phyloP scores from a whole-genome alignment of 2,888 invertebrate species.

The Stomorhina lunata region DNA sequence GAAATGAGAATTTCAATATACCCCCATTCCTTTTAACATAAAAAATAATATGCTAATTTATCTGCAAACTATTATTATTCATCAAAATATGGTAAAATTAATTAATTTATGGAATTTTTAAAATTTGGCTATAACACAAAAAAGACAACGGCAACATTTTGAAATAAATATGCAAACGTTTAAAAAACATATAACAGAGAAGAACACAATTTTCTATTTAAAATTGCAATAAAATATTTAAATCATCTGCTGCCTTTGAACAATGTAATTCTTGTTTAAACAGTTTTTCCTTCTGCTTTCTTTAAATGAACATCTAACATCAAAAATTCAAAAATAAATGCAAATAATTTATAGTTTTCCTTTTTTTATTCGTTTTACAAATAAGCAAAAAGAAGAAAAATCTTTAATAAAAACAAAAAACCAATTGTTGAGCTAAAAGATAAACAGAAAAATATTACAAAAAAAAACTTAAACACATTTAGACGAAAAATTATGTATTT shows the following conservation, averaged over 20 bases:
- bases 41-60: too few species aligned
- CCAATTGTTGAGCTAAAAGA: slow-evolving; percentile 13
- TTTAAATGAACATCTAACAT: slow-evolving; percentile 24
- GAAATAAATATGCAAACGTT: neutral
- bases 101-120: neutral
- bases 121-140: too few species aligned
- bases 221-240: slow-evolving; percentile 45
- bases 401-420: slow-evolving; percentile 28
- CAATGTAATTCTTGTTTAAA: slow-evolving; percentile 7
- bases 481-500: slow-evolving; percentile 5
- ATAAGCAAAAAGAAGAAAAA: neutral
- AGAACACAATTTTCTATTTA: slow-evolving; percentile 12
- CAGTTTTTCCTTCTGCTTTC: neutral
- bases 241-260: slow-evolving; percentile 14
- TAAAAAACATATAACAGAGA: neutral
- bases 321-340: slow-evolving; percentile 32
- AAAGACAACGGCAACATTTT: too few species aligned
- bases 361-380: neutral
- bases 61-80: too few species aligned
- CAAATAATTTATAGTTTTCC: slow-evolving; percentile 39
- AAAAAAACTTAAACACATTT: slow-evolving; percentile 1
- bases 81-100: neutral
- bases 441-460: neutral
- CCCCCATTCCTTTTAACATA: too few species aligned
- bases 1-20: too few species aligned